A percentile compares a stretch with the other conserved stretches of the same genome.
Evolutionary conservation across 37 sponge, comb jelly and placozoan species (phyloP).

Genomic region (Petrosia ficiformis): DNA sequence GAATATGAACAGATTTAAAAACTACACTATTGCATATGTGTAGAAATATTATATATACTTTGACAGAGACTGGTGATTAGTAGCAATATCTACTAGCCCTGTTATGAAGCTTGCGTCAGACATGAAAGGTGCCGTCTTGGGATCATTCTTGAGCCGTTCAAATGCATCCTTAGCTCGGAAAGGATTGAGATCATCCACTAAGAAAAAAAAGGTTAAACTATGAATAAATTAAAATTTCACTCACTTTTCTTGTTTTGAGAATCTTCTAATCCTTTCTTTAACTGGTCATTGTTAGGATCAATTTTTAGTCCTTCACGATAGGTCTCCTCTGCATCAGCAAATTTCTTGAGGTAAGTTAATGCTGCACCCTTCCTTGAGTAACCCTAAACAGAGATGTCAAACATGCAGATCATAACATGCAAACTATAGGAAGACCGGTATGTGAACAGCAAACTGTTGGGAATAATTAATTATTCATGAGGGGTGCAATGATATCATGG

Average conservation of each 20-base stretch:
- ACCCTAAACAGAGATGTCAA: slow-evolving; percentile 66
- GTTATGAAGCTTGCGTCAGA: slow-evolving; percentile 50
- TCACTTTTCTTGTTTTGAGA: slow-evolving; percentile 10
- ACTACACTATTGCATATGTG: no score
- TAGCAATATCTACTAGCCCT: slow-evolving; percentile 30
- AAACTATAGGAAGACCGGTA: no score
- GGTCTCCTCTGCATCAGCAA: slow-evolving; percentile 44
- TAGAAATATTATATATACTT: slow-evolving; percentile 20
- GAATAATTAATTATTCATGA: no score
- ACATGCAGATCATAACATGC: neutral
- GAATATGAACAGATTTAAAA: no score
- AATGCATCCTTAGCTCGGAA: slow-evolving; percentile 37
- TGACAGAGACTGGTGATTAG: slow-evolving; percentile 15
- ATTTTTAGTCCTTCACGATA: slow-evolving; percentile 58
- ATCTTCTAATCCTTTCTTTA: slow-evolving; percentile 57
- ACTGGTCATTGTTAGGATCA: slow-evolving; percentile 53
- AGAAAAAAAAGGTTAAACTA: neutral
- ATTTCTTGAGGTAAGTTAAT: slow-evolving; percentile 26
- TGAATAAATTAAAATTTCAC: neutral
- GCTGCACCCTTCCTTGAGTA: slow-evolving; percentile 75
- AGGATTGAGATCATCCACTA: slow-evolving; percentile 55
- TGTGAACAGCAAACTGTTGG: no score
- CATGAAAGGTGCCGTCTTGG: slow-evolving; percentile 55
- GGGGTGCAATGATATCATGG: no score
- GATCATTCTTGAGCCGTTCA: slow-evolving; percentile 37